Percentiles rank a stretch among this genome's conserved stretches.
phyloP scores from a whole-genome alignment of 2,113 vertebrate species.

The Corythoichthys intestinalis region DNA sequence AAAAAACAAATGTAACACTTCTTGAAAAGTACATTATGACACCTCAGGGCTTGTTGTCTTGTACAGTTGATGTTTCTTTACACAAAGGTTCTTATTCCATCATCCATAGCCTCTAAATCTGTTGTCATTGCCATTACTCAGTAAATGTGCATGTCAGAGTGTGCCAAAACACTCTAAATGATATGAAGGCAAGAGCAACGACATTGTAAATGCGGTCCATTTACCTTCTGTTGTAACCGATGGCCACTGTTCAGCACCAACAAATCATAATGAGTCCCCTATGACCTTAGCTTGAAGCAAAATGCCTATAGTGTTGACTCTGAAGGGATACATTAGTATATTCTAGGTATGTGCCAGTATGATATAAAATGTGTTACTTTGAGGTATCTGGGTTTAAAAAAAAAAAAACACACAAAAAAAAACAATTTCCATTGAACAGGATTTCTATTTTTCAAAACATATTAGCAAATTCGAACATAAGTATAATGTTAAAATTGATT shows the following conservation, averaged over 20 bases:
- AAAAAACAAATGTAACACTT: not conserved
- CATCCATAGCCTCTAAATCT: not conserved
- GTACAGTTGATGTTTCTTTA: slow-evolving; percentile 20
- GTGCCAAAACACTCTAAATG: not conserved
- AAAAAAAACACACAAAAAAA: too few species aligned
- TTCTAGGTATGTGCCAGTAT: slow-evolving; percentile 1
- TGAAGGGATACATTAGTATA: slow-evolving; percentile 45
- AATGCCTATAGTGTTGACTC: slow-evolving; percentile 37
- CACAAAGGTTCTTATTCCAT: slow-evolving; percentile 21
- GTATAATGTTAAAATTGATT: too few species aligned
- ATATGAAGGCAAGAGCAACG: not conserved
- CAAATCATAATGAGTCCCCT: slow-evolving; percentile 57
- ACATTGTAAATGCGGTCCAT: not conserved
- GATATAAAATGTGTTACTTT: too few species aligned
- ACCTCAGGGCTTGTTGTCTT: slow-evolving; percentile 3
- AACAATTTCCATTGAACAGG: too few species aligned
- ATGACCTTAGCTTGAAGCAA: slow-evolving; percentile 37
- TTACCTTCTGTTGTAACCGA: slow-evolving; percentile 35
- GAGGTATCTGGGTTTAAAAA: too few species aligned
- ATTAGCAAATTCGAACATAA: too few species aligned
- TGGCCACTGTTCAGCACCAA: slow-evolving; percentile 37
- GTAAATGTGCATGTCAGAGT: slow-evolving; percentile 1
- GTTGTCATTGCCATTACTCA: not conserved
- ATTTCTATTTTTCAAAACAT: too few species aligned
- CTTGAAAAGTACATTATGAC: slow-evolving; percentile 10